Evolutionary conservation across 2,797 vertebrate species (phyloP).

Genomic region (Zenarchopterus dispar): DNA sequence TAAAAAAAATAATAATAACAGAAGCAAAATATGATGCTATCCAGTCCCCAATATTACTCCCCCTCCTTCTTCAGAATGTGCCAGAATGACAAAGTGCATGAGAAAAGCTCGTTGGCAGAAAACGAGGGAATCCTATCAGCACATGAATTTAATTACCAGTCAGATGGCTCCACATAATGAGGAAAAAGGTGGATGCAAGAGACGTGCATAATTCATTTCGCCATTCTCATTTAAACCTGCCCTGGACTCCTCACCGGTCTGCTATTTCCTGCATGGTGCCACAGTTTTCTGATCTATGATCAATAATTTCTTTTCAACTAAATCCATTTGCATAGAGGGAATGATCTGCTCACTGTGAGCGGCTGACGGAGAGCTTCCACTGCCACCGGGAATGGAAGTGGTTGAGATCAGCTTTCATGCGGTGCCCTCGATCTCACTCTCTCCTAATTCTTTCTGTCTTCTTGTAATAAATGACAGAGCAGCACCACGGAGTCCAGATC

Average conservation of each 20-base stretch:
- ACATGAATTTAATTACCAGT: slow-evolving; percentile 86
- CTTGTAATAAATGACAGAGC: slow-evolving; percentile 52
- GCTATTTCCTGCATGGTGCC: slow-evolving; percentile 54
- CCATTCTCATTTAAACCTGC: slow-evolving; percentile 70
- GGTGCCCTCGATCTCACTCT: slow-evolving; percentile 9
- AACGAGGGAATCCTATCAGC: slow-evolving; percentile 87
- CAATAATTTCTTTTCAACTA: slow-evolving; percentile 70
- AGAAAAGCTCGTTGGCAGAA: slow-evolving; percentile 79
- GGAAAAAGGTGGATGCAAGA: slow-evolving; percentile 74
- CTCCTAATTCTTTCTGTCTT: slow-evolving; percentile 38
- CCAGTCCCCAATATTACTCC: slow-evolving; percentile 56
- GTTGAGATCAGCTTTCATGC: slow-evolving; percentile 56
- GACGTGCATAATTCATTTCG: slow-evolving; percentile 77
- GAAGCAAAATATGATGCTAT: slow-evolving; percentile 20
- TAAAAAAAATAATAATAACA: background rate
- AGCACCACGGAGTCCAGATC: slow-evolving; percentile 15
- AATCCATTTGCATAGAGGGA: slow-evolving; percentile 70
- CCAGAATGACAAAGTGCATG: slow-evolving; percentile 85
- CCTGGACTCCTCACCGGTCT: slow-evolving; percentile 20
- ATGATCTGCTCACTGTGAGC: slow-evolving; percentile 44
- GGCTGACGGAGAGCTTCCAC: slow-evolving; percentile 24
- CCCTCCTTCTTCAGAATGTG: slow-evolving; percentile 67
- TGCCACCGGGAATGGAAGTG: slow-evolving; percentile 59
- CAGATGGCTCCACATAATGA: slow-evolving; percentile 78
- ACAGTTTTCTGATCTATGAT: slow-evolving; percentile 69